Conservation (phyloP, 2,797 vertebrate genomes). For the Ctenochaetus hawaiiensis region DNA sequence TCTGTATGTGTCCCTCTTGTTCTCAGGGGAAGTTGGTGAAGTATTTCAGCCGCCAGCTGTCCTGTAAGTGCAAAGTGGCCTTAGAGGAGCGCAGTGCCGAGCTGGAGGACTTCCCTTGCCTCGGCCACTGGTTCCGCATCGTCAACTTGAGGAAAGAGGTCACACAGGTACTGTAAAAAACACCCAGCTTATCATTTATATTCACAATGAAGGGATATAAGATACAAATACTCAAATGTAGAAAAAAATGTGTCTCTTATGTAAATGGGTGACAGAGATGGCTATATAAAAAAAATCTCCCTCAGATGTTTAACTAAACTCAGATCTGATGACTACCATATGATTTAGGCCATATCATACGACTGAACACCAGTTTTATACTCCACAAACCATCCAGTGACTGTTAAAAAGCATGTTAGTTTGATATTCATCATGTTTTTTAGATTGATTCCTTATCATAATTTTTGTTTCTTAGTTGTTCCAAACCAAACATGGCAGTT, state of each 20-base stretch:
- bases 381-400: background rate
- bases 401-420: background rate
- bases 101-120: constrained; percentile 94
- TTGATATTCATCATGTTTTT: background rate
- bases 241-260: background rate
- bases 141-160: constrained; percentile 96
- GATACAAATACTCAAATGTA: background rate
- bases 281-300: background rate
- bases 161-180: constrained; percentile 87
- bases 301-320: background rate
- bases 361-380: background rate
- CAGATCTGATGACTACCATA: background rate
- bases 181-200: too few species aligned
- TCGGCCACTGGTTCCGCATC: constrained; percentile 97
- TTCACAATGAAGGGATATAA: background rate
- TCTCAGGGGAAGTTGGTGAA: constrained; percentile 97
- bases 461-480: background rate
- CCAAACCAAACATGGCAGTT: too few species aligned
- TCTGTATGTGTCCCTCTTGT: constrained; percentile 22
- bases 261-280: background rate
- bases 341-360: too few species aligned
- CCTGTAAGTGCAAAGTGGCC: constrained; percentile 96
- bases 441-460: too few species aligned
- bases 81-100: constrained; percentile 93
- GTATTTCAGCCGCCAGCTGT: constrained; percentile 98